Evolutionary conservation across 2,113 vertebrate species (phyloP), one percentile per base, ranked within the genome.

Genomic region (Microcebus griseorufus): DNA sequence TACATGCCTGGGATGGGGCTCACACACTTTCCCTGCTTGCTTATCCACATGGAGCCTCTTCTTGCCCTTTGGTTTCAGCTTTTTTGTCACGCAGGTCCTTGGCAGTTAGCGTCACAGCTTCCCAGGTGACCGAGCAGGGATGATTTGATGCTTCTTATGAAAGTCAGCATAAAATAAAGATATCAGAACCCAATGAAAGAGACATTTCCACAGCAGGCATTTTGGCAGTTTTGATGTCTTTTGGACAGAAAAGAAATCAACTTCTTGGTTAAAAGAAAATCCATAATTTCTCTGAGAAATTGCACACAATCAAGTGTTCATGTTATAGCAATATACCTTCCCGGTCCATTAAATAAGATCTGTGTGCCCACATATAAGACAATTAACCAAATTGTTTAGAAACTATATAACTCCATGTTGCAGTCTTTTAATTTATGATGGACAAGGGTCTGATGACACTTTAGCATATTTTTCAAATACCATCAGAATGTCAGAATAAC

Each of bases 31-130:
- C 85, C 22, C 8, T 70, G 78, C 34, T 73, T 86, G 32, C 81
- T 88, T 92, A 95, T 60, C 90, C 80, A 75, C 90, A 90, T 67
- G 95, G 55, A 60, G 48, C 16, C 83, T 96, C 88, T 96, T 89
- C 37, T 73, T 96, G 67, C 7, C 87, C 82, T 85, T 85, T 88
- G 34, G 6, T 93, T 93, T 93, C 42, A 72, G 87, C 27, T 29
- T 93, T 90, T 93, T 22, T 88, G 67, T 91, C 79, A 95, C 0
- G 3, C 39, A 90, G 39, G 65, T 73, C 48, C 62, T 93, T 96
- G 69, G 67, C 65, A 90, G 92, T 96, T 94, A 95, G 58, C 55
- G 83, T 95, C 51, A 0, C 79, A 53, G 37, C 73, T 94, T 95
- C 94, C 95, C 87, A 92, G 90, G 92, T 80, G 62, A 78, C 92